Base-by-base conservation (phyloP, 1,140 invertebrate species). In the Monochamus saltuarius region DNA sequence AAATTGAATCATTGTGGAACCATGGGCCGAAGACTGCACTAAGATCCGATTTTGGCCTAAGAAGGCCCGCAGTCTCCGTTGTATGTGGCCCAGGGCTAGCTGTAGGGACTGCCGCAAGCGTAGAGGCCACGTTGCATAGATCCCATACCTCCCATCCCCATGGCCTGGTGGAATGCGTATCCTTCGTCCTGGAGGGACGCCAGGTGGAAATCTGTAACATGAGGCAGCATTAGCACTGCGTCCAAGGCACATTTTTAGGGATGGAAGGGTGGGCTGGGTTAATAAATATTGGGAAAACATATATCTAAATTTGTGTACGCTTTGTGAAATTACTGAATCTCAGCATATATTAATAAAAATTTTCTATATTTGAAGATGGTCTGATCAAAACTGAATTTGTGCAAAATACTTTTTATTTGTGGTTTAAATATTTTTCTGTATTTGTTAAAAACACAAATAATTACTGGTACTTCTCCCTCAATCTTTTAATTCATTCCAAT, bases 161-260 rank as follows among this genome's bases (percentile, higher is more conserved):
- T 78, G 50, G 77, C 76, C 71, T 77, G 77, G 61, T 79, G 77
- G 74, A 78, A 79, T 68, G 77, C 76, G 67, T 77, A 78, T 50
- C 76, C 77, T 72, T 79, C 77, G 68, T 79, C 77, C 68, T 79
- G 77, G 34, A 79, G 76, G 45, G 77, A 79, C 47, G 76, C 77
- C 74, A 79, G 69, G 68, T 79, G 77, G 68, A 79, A 77, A 73
- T 79, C 77, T 79, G 77, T 17, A 79, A 77, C 53, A 56, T n/a
- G 51, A 17, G 39, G 22, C 9, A 29, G 53, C 19, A 17, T 40
- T 9, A 29, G 22, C 13, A 17, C n/a, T 56, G 39, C 42, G 8
- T 42, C 34, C 34, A 17, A 37, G 40, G 37, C 13, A 13, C n/a
- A 35, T 45, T 56, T 34, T 16, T 56, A 45, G 53, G 53, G 53